Percentiles rank a stretch among this genome's conserved stretches.
phyloP scores from a whole-genome alignment of 2,113 vertebrate genomes.

The Climacteris rufus region DNA sequence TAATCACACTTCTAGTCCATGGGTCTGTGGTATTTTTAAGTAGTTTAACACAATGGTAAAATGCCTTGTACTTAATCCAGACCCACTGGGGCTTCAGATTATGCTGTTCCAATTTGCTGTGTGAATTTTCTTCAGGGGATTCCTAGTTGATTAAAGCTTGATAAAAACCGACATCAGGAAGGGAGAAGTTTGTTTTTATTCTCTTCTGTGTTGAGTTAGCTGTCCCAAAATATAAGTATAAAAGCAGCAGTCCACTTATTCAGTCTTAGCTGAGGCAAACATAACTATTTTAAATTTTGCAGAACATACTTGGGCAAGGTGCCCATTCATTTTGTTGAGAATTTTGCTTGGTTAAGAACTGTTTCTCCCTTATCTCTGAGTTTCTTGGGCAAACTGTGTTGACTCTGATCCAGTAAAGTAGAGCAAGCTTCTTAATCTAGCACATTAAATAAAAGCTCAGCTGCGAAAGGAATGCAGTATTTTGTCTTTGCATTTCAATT shows the following conservation, averaged over 20 bases:
- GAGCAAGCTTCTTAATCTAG: slow-evolving; percentile 42
- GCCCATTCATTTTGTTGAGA: background rate
- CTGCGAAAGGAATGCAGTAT: slow-evolving; percentile 22
- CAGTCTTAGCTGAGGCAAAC: background rate
- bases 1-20: background rate
- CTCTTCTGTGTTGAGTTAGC: background rate
- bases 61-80: slow-evolving; percentile 44
- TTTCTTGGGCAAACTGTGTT: slow-evolving; percentile 15
- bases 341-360: background rate
- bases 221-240: background rate
- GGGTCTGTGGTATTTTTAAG: background rate
- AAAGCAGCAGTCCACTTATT: background rate
- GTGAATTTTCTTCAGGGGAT: background rate
- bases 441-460: slow-evolving; percentile 43
- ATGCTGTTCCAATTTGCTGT: slow-evolving; percentile 25
- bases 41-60: slow-evolving; percentile 3
- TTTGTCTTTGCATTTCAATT: slow-evolving; percentile 50
- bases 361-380: slow-evolving; percentile 12
- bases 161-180: background rate
- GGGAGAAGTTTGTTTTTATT: background rate
- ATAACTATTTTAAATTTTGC: background rate
- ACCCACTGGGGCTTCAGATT: slow-evolving; percentile 22
- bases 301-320: background rate
- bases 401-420: slow-evolving; percentile 34
- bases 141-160: background rate